Conservation (phyloP, 2,797 vertebrate species). For the Poecilia gillii region DNA sequence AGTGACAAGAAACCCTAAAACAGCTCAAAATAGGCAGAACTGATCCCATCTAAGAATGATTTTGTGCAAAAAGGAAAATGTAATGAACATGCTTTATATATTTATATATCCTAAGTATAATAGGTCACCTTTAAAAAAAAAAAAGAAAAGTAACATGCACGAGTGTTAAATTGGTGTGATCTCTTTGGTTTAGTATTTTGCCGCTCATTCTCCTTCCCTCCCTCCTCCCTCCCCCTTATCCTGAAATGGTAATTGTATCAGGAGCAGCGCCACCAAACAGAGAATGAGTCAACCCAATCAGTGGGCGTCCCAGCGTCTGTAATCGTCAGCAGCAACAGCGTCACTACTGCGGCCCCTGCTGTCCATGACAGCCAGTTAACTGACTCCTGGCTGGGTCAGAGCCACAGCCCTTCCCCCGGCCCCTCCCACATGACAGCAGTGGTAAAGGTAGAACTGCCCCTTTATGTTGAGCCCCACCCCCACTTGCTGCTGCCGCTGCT, state of each 20-base stretch:
- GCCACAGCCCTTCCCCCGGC: conserved; percentile 81
- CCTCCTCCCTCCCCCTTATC: conserved; percentile 54
- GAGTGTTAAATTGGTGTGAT: conserved; percentile 73
- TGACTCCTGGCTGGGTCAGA: conserved; percentile 85
- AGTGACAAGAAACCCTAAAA: too few species aligned
- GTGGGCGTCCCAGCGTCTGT: conserved; percentile 88
- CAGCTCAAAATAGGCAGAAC: too few species aligned
- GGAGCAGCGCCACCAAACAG: conserved; percentile 85
- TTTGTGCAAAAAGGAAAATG: too few species aligned
- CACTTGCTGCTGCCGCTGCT: conserved; percentile 77
- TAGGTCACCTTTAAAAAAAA: conserved; percentile 3
- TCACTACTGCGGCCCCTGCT: conserved; percentile 81
- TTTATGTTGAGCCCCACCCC: conserved; percentile 79
- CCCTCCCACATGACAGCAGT: conserved; percentile 87
- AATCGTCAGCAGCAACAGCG: conserved; percentile 91
- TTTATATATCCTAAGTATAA: too few species aligned
- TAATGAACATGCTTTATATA: too few species aligned
- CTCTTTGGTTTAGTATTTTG: conserved; percentile 78
- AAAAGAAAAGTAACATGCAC: conserved; percentile 63
- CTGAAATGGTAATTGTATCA: conserved; percentile 81
- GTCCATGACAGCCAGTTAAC: conserved; percentile 84
- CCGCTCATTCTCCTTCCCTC: conserved; percentile 61
- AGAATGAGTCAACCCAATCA: conserved; percentile 83
- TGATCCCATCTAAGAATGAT: too few species aligned
- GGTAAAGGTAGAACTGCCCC: conserved; percentile 89